Percentiles rank a stretch among this genome's conserved stretches.
Conservation (phyloP, 2,797 vertebrate species). For the Notolepis coatsorum region DNA sequence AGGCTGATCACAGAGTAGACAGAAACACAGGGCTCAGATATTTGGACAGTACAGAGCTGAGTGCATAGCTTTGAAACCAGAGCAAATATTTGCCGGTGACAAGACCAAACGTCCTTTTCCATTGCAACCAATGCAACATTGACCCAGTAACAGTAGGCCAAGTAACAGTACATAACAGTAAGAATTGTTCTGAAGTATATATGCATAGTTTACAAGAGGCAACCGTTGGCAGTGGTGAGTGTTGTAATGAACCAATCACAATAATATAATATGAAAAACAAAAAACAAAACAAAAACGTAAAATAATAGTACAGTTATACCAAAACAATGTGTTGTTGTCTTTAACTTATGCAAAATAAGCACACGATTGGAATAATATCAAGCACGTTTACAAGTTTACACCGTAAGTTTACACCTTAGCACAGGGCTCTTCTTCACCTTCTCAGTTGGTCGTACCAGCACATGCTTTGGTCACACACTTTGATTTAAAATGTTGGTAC, state of each 20-base stretch:
- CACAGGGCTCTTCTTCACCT: no score
- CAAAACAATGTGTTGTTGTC: conserved; percentile 37
- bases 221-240: conserved; percentile 68
- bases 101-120: conserved; percentile 45
- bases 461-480: no score
- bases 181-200: conserved; percentile 35
- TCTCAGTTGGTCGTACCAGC: no score
- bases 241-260: conserved; percentile 50
- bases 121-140: conserved; percentile 57
- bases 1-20: conserved; percentile 59
- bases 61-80: conserved; percentile 69
- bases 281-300: conserved; percentile 44
- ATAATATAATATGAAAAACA: conserved; percentile 34
- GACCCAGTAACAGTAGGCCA: conserved; percentile 34
- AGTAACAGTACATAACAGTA: conserved; percentile 50
- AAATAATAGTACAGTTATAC: conserved; percentile 55
- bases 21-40: conserved; percentile 45
- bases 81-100: conserved; percentile 60
- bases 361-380: conserved; percentile 41
- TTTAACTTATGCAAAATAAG: conserved; percentile 48
- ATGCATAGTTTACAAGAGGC: conserved; percentile 82
- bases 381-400: conserved; percentile 37
- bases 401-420: no score
- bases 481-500: no score
- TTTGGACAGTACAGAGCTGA: conserved; percentile 39